Conservation (phyloP, 2,113 vertebrate species). For the Carollia perspicillata region DNA sequence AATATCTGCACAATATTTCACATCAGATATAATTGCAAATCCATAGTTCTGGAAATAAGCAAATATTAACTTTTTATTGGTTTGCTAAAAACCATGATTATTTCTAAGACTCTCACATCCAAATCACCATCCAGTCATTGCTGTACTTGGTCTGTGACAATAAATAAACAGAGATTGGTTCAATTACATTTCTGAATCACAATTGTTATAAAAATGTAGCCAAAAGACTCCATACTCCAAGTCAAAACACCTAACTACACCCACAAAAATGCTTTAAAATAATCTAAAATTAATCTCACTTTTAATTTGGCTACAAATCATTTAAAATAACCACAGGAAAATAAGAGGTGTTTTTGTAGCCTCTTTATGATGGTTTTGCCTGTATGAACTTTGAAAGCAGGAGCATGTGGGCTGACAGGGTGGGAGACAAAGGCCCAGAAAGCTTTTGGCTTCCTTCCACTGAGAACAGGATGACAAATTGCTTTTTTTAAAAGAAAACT, state of each 20-base stretch:
- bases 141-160: accelerated
- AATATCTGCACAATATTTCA: not conserved
- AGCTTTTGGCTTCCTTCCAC: not conserved
- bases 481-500: not conserved
- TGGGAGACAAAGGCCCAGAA: not conserved
- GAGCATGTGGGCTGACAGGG: not conserved
- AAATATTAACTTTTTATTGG: slow-evolving; percentile 20
- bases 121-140: not conserved
- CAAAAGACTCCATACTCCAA: not conserved
- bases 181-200: not conserved
- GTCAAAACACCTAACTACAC: not conserved
- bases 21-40: not conserved
- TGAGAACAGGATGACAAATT: not conserved
- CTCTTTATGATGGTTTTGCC: not conserved
- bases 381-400: not conserved
- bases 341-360: not conserved
- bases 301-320: not conserved
- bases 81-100: not conserved
- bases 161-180: not conserved
- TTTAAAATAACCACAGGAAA: not conserved
- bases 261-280: not conserved
- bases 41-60: not conserved
- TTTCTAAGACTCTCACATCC: not conserved
- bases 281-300: not conserved
- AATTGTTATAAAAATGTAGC: not conserved